Evolutionary conservation across 2,888 invertebrate species (phyloP), one percentile per base, ranked within the genome.

Genomic region (Platycheirus albimanus): DNA sequence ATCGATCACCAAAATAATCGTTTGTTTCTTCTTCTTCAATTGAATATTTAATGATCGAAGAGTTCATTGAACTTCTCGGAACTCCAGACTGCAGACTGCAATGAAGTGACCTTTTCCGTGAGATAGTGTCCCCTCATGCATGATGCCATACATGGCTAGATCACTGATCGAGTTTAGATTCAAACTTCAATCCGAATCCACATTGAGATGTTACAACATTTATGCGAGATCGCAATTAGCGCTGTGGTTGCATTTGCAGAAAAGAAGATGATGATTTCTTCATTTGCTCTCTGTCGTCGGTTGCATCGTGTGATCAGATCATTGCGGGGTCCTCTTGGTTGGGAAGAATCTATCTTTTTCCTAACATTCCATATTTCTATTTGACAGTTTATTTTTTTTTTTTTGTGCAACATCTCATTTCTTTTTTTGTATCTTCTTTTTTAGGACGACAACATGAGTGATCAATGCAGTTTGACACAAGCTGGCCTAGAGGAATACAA

Each of bases 401-500:
- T 19, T 64, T 20, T 61, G 30, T 67, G 8, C 7, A 33, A 33
- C 30, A 33, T 33, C 30, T 33, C n/a, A n/a, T n/a, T n/a, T n/a
- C n/a, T n/a, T n/a, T 49, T 20, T 63, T 45, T 54, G 7, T 64
- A n/a, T 56, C n/a, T 63, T 47, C 47, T 43, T 33, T 66, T 85
- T 47, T 88, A 91, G 91, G 91, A 91, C 87, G 90, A 91, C 81
- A 86, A 86, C 78, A 88, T 89, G 86, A 87, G 87, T 85, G 90
- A 90, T 85, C 90, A 89, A 83, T 90, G 90, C 84, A 89, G 90
- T 36, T 90, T 93, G 84, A 94, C 94, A 49, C 94, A 94, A 88
- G 94, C 94, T 56, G 95, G 95, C 87, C 91, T 95, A 78, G 95
- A 95, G 88, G 93, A 94, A 86, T 95, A 95, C 88, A 93, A 95